These are phyloP conservation scores for Dryobates pubescens DNA, from an alignment of 2,797 vertebrate species.

Conservation along the genomic window DNA sequence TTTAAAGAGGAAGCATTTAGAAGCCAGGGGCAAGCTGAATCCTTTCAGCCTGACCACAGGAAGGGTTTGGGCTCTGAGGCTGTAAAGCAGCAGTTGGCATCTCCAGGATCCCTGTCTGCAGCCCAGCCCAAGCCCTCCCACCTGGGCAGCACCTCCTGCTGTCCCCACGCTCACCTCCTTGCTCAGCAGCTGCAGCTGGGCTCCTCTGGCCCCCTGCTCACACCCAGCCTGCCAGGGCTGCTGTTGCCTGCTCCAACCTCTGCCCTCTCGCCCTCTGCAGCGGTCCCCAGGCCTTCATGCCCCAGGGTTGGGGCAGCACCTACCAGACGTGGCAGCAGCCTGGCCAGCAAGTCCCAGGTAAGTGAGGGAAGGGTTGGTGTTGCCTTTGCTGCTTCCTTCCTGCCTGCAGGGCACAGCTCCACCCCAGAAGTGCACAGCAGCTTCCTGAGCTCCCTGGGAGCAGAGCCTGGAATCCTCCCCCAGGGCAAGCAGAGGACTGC, in stretches of 20 bases:
- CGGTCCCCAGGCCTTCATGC: constrained; percentile 93
- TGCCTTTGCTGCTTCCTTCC: not conserved
- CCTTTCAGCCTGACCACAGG: not conserved
- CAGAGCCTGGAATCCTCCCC: too few relatives aligned
- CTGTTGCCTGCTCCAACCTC: not conserved
- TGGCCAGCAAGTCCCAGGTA: constrained; percentile 94
- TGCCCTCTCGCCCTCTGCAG: constrained; percentile 74
- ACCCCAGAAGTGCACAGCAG: fast-evolving
- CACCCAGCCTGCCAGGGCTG: not conserved
- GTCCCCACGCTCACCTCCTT: not conserved
- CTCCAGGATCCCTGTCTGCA: not conserved
- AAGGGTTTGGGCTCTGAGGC: not conserved
- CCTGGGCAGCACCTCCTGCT: not conserved
- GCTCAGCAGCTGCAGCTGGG: not conserved
- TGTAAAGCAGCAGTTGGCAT: not conserved
- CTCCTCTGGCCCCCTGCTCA: not conserved
- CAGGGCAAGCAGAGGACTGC: too few relatives aligned
- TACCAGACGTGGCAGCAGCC: constrained; percentile 98
- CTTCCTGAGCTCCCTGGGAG: not conserved
- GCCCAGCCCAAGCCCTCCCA: not conserved
- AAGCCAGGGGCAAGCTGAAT: not conserved
- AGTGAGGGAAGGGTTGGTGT: constrained; percentile 71
- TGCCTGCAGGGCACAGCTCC: not conserved
- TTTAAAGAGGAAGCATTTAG: not conserved
- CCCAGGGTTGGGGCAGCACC: constrained; percentile 94